Evolutionary conservation across 1,140 invertebrate species (phyloP), one percentile per base, ranked within the genome.

Genomic region (Dinoponera quadriceps): DNA sequence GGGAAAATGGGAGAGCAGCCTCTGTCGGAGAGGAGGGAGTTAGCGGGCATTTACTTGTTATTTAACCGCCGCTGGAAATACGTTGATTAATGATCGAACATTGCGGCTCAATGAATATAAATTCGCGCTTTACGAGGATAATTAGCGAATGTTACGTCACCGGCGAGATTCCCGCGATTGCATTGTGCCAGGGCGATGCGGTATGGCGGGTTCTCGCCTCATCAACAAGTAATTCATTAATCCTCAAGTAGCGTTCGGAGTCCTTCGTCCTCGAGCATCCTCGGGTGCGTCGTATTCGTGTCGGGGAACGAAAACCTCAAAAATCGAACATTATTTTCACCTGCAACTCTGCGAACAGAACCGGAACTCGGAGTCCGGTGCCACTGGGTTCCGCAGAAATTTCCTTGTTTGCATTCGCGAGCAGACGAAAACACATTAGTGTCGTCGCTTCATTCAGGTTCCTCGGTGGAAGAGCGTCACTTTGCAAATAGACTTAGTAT

Each of bases 11-110:
- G 38, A 44, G 38, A 44, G 38, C 4, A 44, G 38, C 38, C 38
- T 0, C n/a, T 11, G 11, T 44, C 38, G 5, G 2, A 33, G 38
- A 14, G 44, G 63, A 20, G 54, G 0, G 54, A 55, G 54, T 51
- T 18, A 44, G 33, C 65, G 51, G 27, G 54, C 55, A 78, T 78
- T 71, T 80, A 71, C 69, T 80, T 80, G 75, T 80, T 80, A 57
- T 80, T 80, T 69, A 80, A 80, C 75, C 49, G n/a, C 22, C 25
- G 25, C 33, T 80, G 51, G 51, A 80, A 69, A 80, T 80, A 80
- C 65, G 65, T 80, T 80, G 65, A 80, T 80, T 80, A 80, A 80
- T 69, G 7, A 80, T 80, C 75, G 18, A 80, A 80, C 69, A 57
- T 80, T 51, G 51, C 65, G 75, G 51, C 51, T 80, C 75, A 80